These are phyloP conservation scores for Neodiprion lecontei DNA, from an alignment of 1,140 invertebrate species.

Conservation along the genomic window DNA sequence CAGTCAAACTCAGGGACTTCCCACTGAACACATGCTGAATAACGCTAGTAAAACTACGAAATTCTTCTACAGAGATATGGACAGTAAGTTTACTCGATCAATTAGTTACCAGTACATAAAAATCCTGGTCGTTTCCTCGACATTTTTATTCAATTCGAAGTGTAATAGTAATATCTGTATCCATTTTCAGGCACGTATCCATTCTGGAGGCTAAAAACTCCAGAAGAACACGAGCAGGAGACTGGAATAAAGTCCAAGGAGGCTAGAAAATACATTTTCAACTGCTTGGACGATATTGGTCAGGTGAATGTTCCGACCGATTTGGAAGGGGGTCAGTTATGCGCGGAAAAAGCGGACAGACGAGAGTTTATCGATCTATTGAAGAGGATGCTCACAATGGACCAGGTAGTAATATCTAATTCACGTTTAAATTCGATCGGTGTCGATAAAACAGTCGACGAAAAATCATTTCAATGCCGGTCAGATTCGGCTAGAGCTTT, in stretches of 20 bases:
- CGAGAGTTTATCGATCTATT: conserved; percentile 96
- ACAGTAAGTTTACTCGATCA: conserved; percentile 65
- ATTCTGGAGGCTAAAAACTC: conserved; percentile 97
- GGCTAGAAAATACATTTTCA: conserved; percentile 99
- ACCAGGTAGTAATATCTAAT: conserved; percentile 80
- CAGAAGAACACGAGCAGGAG: conserved; percentile 97
- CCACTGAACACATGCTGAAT: conserved; percentile 98
- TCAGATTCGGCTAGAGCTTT: too few relatives aligned
- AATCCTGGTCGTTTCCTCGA: neutral
- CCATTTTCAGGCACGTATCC: conserved; percentile 77
- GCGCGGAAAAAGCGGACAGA: conserved; percentile 95
- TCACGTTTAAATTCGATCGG: conserved; percentile 29
- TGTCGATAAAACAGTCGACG: neutral
- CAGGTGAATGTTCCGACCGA: conserved; percentile 97
- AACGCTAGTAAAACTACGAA: conserved; percentile 98
- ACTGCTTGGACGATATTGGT: conserved; percentile 98
- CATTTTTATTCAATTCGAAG: conserved; percentile 9
- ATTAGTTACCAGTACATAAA: too few relatives aligned
- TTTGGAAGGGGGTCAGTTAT: conserved; percentile 91
- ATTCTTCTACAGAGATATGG: conserved; percentile 97
- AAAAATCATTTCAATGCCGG: neutral
- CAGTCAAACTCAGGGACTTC: conserved; percentile 90
- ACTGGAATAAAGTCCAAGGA: conserved; percentile 99
- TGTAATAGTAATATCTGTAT: conserved; percentile 1
- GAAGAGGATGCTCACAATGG: conserved; percentile 97